A percentile compares a stretch with the other conserved stretches of the same genome.
Conservation (phyloP, 2,888 invertebrate species). For the Pelosia muscerda region DNA sequence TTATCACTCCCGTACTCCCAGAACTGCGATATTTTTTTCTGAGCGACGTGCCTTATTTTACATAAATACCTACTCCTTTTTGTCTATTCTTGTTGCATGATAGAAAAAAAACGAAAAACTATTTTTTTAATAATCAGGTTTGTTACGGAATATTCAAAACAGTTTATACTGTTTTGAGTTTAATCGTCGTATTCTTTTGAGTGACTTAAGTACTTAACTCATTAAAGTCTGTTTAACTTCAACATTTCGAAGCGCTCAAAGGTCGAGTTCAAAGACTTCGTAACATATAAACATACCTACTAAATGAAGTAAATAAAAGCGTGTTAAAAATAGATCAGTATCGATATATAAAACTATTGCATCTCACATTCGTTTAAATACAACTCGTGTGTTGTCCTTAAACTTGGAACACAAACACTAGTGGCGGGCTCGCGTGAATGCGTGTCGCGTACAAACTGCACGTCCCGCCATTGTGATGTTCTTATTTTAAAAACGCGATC, state of each 20-base stretch:
- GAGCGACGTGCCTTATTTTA: too few relatives aligned
- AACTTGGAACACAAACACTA: conserved; percentile 64
- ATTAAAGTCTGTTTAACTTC: too few relatives aligned
- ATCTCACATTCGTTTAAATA: conserved; percentile 32
- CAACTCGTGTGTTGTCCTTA: conserved; percentile 62
- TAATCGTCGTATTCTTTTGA: too few relatives aligned
- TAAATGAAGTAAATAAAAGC: not conserved
- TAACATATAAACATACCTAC: not conserved
- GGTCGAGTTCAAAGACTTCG: not conserved
- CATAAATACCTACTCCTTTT: too few relatives aligned
- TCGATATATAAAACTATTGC: conserved; percentile 14
- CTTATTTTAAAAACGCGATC: conserved; percentile 49
- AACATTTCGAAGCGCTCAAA: not conserved
- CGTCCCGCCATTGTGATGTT: conserved; percentile 51
- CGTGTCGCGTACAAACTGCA: conserved; percentile 55
- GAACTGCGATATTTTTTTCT: too few relatives aligned
- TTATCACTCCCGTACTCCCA: too few relatives aligned
- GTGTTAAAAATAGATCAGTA: not conserved
- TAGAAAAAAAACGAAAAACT: too few relatives aligned
- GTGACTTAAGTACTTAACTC: too few relatives aligned
- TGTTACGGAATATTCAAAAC: too few relatives aligned
- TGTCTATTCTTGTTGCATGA: too few relatives aligned
- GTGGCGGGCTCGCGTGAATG: conserved; percentile 56
- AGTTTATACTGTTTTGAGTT: too few relatives aligned
- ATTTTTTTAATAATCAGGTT: too few relatives aligned